A percentile compares a stretch with the other conserved stretches of the same genome.
These are phyloP conservation scores for Drosophila setifemur DNA, from an alignment of 1,140 invertebrate species.

Conservation along the genomic window DNA sequence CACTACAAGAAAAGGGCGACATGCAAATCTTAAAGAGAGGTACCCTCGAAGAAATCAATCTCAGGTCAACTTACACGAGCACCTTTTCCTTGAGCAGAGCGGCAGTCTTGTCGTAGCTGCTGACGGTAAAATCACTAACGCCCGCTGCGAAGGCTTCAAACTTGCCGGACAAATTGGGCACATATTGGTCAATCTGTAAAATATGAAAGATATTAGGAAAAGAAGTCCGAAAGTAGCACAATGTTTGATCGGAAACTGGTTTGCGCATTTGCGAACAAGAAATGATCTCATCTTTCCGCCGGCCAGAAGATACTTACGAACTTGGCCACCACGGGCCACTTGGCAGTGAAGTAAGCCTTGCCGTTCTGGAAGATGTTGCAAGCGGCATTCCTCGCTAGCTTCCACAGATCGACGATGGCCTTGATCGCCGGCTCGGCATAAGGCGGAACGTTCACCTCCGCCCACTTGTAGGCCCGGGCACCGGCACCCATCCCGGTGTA, in stretches of 20 bases:
- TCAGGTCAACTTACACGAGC: conserved; percentile 87
- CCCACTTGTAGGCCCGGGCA: conserved; percentile 85
- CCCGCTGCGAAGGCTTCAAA: conserved; percentile 83
- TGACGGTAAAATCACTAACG: conserved; percentile 82
- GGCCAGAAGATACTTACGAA: conserved; percentile 83
- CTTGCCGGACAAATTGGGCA: conserved; percentile 86
- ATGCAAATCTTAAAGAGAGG: not conserved
- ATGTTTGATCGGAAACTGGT: conserved; percentile 40
- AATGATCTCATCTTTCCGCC: conserved; percentile 49
- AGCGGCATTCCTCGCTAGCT: conserved; percentile 84
- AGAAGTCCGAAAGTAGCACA: not conserved
- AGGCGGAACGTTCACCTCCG: conserved; percentile 87
- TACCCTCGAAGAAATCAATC: not conserved
- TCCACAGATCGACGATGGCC: conserved; percentile 84
- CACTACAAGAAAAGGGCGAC: conserved; percentile 86
- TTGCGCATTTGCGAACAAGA: conserved; percentile 2
- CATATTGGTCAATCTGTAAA: conserved; percentile 87
- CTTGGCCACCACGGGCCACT: conserved; percentile 85
- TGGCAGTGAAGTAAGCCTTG: conserved; percentile 83
- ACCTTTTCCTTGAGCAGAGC: conserved; percentile 88
- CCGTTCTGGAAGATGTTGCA: conserved; percentile 84
- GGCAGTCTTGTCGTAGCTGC: conserved; percentile 83
- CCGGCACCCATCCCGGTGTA: conserved; percentile 84
- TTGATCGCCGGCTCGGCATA: conserved; percentile 86
- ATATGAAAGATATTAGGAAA: conserved; percentile 3